A percentile compares a stretch with the other conserved stretches of the same genome.
Evolutionary conservation across 2,888 invertebrate species (phyloP).

Genomic region (Globia sparganii): DNA sequence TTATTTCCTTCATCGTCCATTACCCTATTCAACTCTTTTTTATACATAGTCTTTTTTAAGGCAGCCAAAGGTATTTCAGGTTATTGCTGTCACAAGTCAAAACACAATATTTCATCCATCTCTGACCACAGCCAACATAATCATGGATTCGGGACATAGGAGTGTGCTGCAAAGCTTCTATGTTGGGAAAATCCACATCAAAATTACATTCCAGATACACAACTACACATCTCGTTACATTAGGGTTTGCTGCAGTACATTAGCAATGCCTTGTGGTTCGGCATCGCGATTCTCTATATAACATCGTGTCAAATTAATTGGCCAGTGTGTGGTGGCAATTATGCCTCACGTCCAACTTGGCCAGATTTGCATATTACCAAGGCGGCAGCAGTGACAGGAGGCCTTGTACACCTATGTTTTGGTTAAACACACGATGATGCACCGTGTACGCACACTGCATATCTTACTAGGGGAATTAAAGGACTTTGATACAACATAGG

Average conservation of each 20-base stretch:
- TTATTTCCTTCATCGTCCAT: background rate
- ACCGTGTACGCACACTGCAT: slow-evolving; percentile 43
- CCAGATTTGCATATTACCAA: slow-evolving; percentile 64
- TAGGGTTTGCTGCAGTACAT: slow-evolving; percentile 29
- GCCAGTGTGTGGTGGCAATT: slow-evolving; percentile 64
- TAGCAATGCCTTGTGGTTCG: slow-evolving; percentile 40
- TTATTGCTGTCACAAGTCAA: background rate
- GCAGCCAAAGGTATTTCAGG: background rate
- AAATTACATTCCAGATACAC: slow-evolving; percentile 9
- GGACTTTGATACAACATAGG: slow-evolving; percentile 55
- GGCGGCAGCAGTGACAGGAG: slow-evolving; percentile 35
- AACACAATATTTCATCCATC: slow-evolving; percentile 1
- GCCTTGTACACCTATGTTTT: slow-evolving; percentile 43
- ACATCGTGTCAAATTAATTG: slow-evolving; percentile 62
- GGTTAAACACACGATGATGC: slow-evolving; percentile 40
- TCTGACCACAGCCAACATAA: background rate
- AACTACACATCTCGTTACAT: slow-evolving; percentile 28
- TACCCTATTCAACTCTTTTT: background rate
- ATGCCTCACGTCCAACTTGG: slow-evolving; percentile 51
- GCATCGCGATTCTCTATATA: slow-evolving; percentile 43
- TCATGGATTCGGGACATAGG: background rate
- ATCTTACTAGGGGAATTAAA: slow-evolving; percentile 20
- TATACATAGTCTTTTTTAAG: background rate
- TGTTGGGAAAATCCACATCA: slow-evolving; percentile 8
- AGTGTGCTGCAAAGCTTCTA: background rate